Base-by-base conservation (phyloP, 2,797 vertebrate genomes). In the Lagodon rhomboides region DNA sequence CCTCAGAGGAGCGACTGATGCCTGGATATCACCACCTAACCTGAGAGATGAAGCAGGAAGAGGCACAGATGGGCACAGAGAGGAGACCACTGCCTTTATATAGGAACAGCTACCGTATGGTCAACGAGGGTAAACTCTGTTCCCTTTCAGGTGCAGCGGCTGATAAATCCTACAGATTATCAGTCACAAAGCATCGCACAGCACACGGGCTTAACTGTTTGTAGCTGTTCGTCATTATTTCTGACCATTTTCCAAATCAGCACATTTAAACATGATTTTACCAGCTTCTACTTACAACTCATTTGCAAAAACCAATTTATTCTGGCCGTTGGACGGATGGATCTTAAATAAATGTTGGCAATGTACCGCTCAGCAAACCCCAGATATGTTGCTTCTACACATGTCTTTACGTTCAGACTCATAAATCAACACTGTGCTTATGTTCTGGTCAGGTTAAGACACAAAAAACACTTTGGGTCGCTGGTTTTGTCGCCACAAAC, bases 1-100 rank as follows among this genome's bases (percentile, higher is more conserved):
- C 70, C 85, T 91, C 78, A 79, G 84, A 87, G 79, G 84, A 85
- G 67, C 7, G 18, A 80, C 78, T 87, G 86, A 91, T 87, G 83
- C 85, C 68, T 83, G 77, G 81, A 84, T 87, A 62, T 82, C 27
- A 8, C 73, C 64, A 62, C 44, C 63, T 66, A 59, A 80, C 82
- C 73, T 79, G 73, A 82, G 81, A 79, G 75, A 65, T 49, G 73
- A 64, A 56, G 80, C 82, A 72, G 80, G 79, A 76, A 87, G 80
- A 75, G 68, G 67, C 80, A 65, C 84, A 86, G 84, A 89, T 77
- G 80, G 77, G 73, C 23, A 23, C 59, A 64, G 67, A 64, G 64
- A 84, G 56, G 34, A 77, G 74, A 27, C 44, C 58, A 4, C 43
- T 58, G 72, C 41, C 46, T 60, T 22, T 47, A 11, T 23, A 49